Evolutionary conservation across 2,888 invertebrate genomes (phyloP).

Genomic region (Pterobdella sp.): DNA sequence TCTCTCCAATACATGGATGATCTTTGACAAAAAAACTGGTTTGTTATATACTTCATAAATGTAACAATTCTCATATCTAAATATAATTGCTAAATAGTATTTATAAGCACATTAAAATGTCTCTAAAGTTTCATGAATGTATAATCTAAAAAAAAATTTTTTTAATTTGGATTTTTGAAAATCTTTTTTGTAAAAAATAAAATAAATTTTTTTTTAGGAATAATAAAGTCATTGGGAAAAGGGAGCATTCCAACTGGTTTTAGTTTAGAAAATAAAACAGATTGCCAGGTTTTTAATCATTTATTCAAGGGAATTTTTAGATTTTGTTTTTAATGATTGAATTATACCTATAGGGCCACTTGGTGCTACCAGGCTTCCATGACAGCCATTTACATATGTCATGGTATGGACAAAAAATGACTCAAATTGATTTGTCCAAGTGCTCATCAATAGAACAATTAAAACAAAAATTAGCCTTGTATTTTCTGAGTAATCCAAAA

Average conservation of each 20-base stretch:
- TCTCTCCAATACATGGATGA: conserved; percentile 32
- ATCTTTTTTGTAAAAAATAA: background rate
- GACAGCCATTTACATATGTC: conserved; percentile 37
- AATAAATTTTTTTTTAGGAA: background rate
- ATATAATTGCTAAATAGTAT: too few species aligned
- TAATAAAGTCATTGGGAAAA: too few species aligned
- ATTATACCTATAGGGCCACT: conserved; percentile 18
- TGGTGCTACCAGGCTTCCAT: conserved; percentile 36
- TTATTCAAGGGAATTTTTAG: background rate
- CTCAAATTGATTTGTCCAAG: conserved; percentile 23
- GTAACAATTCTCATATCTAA: conserved; percentile 22
- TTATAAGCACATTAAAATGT: too few species aligned
- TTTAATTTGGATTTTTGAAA: background rate
- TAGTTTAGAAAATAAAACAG: conserved; percentile 1
- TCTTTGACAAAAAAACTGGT: conserved; percentile 30
- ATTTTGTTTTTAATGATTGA: background rate
- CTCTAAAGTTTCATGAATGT: too few species aligned
- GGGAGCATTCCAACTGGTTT: too few species aligned
- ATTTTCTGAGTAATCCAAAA: background rate
- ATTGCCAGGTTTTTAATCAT: conserved; percentile 13
- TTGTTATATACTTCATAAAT: conserved; percentile 22
- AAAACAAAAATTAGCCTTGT: conserved; percentile 13
- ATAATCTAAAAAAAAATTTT: background rate
- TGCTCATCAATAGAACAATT: conserved; percentile 31
- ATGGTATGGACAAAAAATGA: conserved; percentile 18